These are phyloP conservation scores for Xyrichtys novacula DNA, from an alignment of 2,797 vertebrate species.

Conservation along the genomic window DNA sequence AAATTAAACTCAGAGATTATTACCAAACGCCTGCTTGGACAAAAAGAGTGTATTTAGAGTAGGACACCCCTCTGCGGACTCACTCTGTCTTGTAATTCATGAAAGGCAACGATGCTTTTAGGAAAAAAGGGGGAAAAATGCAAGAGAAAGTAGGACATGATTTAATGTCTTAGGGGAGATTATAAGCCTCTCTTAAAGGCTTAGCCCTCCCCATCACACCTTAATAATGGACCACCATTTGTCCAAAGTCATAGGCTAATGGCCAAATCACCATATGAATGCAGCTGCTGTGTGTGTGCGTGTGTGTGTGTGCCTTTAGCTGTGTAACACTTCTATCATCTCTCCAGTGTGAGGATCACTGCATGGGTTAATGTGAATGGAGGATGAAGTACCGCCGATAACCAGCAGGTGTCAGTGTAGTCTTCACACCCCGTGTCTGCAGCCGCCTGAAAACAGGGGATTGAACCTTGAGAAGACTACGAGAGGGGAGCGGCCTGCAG, in stretches of 20 bases:
- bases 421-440: constrained; percentile 43
- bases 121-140: neutral
- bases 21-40: neutral
- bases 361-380: constrained; percentile 55
- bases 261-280: constrained; percentile 67
- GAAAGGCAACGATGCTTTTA: constrained; percentile 54
- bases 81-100: constrained; percentile 59
- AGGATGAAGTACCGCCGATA: neutral
- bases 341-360: constrained; percentile 47
- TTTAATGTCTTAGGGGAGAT: constrained; percentile 63
- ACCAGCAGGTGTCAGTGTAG: constrained; percentile 77
- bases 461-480: constrained; percentile 71
- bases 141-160: constrained; percentile 58
- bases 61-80: constrained; percentile 56
- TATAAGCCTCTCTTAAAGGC: constrained; percentile 73
- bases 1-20: constrained; percentile 36
- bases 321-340: constrained; percentile 51
- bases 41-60: constrained; percentile 28
- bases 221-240: constrained; percentile 66
- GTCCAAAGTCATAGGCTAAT: constrained; percentile 70
- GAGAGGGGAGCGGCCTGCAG: constrained; percentile 74
- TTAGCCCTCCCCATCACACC: constrained; percentile 54
- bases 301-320: constrained; percentile 25
- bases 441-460: constrained; percentile 26
- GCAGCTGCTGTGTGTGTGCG: constrained; percentile 11